phyloP scores from a whole-genome alignment of 2,797 vertebrate genomes.

The Trematomus bernacchii region DNA sequence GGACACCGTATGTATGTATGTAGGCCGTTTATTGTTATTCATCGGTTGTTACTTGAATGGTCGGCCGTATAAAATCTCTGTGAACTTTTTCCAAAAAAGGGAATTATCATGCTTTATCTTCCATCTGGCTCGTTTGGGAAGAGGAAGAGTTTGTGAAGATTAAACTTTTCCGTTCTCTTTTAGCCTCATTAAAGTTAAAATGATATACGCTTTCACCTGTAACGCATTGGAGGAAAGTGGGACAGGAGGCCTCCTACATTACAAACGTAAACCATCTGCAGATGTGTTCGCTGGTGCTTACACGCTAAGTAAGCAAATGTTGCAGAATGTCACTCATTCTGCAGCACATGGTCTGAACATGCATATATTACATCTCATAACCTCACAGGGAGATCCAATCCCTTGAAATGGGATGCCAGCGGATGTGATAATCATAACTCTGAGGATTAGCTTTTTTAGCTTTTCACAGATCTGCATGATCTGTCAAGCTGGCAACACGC shows the following conservation, averaged over 20 bases:
- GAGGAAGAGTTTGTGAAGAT: slow-evolving; percentile 27
- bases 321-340: slow-evolving; percentile 41
- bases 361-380: slow-evolving; percentile 48
- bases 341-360: slow-evolving; percentile 47
- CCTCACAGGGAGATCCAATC: slow-evolving; percentile 58
- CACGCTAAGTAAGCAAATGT: slow-evolving; percentile 59
- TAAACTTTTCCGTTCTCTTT: slow-evolving; percentile 42
- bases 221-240: slow-evolving; percentile 8
- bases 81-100: slow-evolving; percentile 39
- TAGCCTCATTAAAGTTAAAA: slow-evolving; percentile 34
- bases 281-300: slow-evolving; percentile 62
- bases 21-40: slow-evolving; percentile 35
- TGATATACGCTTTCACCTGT: slow-evolving; percentile 46
- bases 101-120: slow-evolving; percentile 35
- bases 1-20: slow-evolving; percentile 41
- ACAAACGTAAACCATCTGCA: slow-evolving; percentile 57
- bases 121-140: slow-evolving; percentile 23
- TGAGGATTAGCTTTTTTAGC: slow-evolving; percentile 63
- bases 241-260: slow-evolving; percentile 32
- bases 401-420: slow-evolving; percentile 2
- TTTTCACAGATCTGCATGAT: slow-evolving; percentile 66
- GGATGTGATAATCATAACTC: slow-evolving; percentile 62
- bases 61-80: slow-evolving; percentile 20
- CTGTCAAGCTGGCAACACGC: slow-evolving; percentile 48
- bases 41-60: slow-evolving; percentile 25